These are phyloP conservation scores for Peromyscus californicus DNA, from an alignment of 2,113 vertebrate genomes.

Conservation along the genomic window DNA sequence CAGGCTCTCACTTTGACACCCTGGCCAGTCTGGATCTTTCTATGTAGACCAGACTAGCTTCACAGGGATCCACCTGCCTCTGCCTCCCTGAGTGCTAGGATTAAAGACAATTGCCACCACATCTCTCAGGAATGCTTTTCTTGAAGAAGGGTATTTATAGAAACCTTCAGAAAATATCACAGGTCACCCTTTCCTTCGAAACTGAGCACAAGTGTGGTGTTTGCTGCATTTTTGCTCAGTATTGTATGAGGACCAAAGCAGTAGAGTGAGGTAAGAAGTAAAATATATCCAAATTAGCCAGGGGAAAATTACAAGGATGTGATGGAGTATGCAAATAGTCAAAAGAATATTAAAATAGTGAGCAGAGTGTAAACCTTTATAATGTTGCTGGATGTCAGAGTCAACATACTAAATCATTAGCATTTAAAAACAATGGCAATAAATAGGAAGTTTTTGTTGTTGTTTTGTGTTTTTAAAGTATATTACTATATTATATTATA, in stretches of 20 bases:
- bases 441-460: background rate
- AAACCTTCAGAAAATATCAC: background rate
- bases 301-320: background rate
- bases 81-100: background rate
- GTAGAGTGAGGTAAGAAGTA: background rate
- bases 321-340: background rate
- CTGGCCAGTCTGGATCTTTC: background rate
- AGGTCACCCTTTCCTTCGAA: slow-evolving; percentile 31
- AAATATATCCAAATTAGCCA: background rate
- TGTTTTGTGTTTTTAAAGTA: background rate
- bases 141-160: background rate
- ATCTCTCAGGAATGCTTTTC: background rate
- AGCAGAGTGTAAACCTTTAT: background rate
- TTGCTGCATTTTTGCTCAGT: background rate
- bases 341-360: too few relatives aligned
- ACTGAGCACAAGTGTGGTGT: background rate
- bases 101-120: background rate
- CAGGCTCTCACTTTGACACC: background rate
- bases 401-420: background rate
- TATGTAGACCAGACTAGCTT: background rate
- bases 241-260: background rate
- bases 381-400: background rate
- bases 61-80: background rate
- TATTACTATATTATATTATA: too few relatives aligned
- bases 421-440: background rate